Evolutionary conservation across 2,888 invertebrate genomes (phyloP).

Genomic region (Alcis repandata): DNA sequence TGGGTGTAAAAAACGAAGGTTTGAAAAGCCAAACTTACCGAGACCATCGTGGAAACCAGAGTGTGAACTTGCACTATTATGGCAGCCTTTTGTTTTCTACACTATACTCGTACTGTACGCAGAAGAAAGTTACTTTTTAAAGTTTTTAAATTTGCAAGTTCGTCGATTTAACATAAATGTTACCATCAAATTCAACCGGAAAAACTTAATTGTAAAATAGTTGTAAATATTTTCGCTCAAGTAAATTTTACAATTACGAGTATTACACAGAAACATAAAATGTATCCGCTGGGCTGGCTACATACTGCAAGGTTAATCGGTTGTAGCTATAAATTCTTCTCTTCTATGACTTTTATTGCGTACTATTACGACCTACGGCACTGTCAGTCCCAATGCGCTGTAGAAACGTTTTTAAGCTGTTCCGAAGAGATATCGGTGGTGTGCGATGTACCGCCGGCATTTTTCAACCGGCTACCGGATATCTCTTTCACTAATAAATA

Average conservation of each 20-base stretch:
- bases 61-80: background rate
- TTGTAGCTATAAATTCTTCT: background rate
- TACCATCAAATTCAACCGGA: too few species aligned
- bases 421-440: conserved; percentile 74
- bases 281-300: too few species aligned
- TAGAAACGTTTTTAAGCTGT: conserved; percentile 71
- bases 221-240: too few species aligned
- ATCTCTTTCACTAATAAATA: conserved; percentile 69
- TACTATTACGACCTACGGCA: conserved; percentile 6
- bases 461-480: conserved; percentile 67
- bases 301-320: too few species aligned
- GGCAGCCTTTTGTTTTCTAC: background rate
- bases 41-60: conserved; percentile 24
- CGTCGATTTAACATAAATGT: too few species aligned
- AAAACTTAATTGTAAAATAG: too few species aligned
- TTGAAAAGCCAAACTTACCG: conserved; percentile 67
- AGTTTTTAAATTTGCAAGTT: too few species aligned
- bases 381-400: conserved; percentile 30
- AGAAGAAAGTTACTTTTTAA: too few species aligned
- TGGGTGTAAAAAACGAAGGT: conserved; percentile 69
- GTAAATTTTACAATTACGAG: too few species aligned
- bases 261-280: background rate
- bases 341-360: conserved; percentile 6
- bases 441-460: conserved; percentile 61
- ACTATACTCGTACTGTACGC: too few species aligned